Conservation (phyloP, 2,888 invertebrate genomes). For the Erpobdella octoculata region DNA sequence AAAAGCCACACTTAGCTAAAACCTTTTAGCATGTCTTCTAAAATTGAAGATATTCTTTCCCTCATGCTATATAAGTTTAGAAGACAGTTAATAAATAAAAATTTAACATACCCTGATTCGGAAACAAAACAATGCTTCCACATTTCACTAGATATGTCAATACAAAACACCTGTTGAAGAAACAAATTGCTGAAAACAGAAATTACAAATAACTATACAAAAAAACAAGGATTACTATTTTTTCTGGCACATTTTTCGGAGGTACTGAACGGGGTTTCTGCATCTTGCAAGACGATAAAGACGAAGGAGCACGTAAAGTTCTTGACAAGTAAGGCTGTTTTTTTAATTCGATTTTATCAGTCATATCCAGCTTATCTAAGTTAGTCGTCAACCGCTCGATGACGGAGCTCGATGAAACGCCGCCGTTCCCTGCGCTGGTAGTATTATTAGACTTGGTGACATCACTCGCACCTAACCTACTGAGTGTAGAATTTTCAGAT, state of each 20-base stretch:
- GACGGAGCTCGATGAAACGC: background rate
- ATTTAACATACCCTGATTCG: background rate
- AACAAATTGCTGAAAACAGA: too few species aligned
- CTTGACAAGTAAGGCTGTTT: background rate
- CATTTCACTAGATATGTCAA: background rate
- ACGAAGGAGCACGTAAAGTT: background rate
- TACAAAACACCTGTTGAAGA: background rate
- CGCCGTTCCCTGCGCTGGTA: too few species aligned
- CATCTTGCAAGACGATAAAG: background rate
- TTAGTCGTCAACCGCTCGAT: background rate
- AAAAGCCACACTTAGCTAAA: too few species aligned
- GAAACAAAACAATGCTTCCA: background rate
- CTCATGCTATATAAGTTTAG: too few species aligned
- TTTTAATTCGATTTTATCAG: background rate
- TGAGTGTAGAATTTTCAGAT: background rate
- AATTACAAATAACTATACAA: background rate
- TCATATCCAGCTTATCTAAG: background rate
- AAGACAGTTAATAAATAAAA: too few species aligned
- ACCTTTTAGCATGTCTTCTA: too few species aligned
- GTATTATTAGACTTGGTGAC: background rate
- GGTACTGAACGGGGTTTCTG: background rate
- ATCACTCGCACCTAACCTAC: background rate
- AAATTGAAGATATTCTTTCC: too few species aligned
- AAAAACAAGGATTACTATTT: background rate
- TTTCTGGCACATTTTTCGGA: background rate